Base-by-base conservation (phyloP, 2,113 vertebrate species). In the Perca fluviatilis region DNA sequence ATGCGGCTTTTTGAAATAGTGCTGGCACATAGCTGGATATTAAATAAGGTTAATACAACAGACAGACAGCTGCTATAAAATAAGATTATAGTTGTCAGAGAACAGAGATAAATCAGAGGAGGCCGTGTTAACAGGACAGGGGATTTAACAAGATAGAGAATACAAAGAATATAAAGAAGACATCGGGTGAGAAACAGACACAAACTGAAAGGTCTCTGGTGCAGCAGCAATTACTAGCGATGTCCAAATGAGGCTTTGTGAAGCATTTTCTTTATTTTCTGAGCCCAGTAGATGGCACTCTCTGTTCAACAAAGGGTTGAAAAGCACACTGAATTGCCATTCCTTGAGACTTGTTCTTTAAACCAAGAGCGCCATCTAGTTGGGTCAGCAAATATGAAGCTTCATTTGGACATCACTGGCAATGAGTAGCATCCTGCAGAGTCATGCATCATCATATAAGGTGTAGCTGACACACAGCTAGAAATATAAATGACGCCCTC, bases 1-100 rank as follows among this genome's bases (percentile, higher is more conserved):
- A 64, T 27, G 49, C 53, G 6, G 71, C 51, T 58, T 3, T 64
- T 73, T 73, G 75, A 86, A 66, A 90, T 54, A 25, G 46, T 25
- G 58, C 51, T 47, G 54, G 57, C 47, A 50, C 40, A 36, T 56
- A 63, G 70, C 61, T 60, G 58, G 56, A 82, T 86, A 33, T 83
- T 85, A 65, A 88, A 91, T 86, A 77, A 68, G 43, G 62, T 85
- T 78, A 85, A 88, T 90, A 88, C 86, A 90, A 86, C 49, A 79
- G 77, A 71, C 54, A 49, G 74, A 62, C 82, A 82, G 77, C 64
- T 50, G 72, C 80, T 78, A 79, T 86, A 80, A 90, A 91, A 82
- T 78, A 82, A 72, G 66, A 87, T 83, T 83, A 85, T 49, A 66
- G 74, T 64, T 83, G 74, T 75, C 77, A 76, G 7, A 33, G 33